Percentiles rank a stretch among this genome's conserved stretches.
These are phyloP conservation scores for Sylvietta virens DNA, from an alignment of 2,113 vertebrate species.

Conservation along the genomic window DNA sequence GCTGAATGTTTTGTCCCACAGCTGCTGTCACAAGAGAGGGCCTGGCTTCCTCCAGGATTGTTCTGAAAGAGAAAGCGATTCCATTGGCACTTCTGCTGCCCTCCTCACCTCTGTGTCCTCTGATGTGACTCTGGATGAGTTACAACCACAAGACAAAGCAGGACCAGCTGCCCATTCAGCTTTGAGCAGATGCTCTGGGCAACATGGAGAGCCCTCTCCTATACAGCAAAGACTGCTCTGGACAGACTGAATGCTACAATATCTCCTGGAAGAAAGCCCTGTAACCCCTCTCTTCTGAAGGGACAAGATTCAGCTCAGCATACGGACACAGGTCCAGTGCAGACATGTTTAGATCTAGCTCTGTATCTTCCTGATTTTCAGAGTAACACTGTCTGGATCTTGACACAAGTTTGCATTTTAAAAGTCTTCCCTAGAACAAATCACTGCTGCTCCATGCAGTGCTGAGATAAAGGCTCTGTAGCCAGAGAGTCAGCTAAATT, in stretches of 20 bases:
- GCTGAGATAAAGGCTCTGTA: background rate
- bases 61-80: slow-evolving; percentile 49
- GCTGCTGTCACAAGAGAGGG: slow-evolving; percentile 77
- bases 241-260: background rate
- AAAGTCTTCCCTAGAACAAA: background rate
- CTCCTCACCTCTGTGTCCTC: background rate
- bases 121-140: background rate
- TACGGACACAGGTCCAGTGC: background rate
- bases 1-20: slow-evolving; percentile 78
- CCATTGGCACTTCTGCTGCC: background rate
- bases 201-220: background rate
- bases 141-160: background rate
- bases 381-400: background rate
- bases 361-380: background rate
- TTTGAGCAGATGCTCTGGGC: background rate
- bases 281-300: background rate
- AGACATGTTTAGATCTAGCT: background rate
- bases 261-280: background rate
- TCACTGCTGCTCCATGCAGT: background rate
- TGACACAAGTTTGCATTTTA: background rate
- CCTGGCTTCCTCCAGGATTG: slow-evolving; percentile 76
- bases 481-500: background rate
- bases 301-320: background rate
- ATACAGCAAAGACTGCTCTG: background rate
- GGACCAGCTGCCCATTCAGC: background rate